A percentile compares a stretch with the other conserved stretches of the same genome.
Evolutionary conservation across 2,797 vertebrate genomes (phyloP).

Genomic region (Coregonus ussuriensis): DNA sequence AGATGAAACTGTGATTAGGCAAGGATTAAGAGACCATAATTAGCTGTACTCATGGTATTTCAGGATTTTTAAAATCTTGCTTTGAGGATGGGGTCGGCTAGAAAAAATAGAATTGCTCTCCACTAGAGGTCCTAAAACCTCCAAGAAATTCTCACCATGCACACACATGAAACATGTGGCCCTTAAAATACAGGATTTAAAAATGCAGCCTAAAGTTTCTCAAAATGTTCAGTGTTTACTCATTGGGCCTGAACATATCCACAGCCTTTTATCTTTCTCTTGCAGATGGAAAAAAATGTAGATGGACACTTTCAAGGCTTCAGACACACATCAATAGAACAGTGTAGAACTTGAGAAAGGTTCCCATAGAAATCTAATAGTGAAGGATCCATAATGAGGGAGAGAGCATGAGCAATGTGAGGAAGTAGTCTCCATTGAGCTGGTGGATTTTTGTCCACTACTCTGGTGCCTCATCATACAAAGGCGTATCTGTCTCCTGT

Average conservation of each 20-base stretch:
- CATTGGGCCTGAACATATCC: background rate
- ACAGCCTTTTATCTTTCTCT: background rate
- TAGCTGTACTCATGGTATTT: background rate
- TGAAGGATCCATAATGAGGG: slow-evolving; percentile 14
- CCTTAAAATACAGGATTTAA: background rate
- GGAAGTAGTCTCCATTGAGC: slow-evolving; percentile 41
- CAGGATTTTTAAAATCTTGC: background rate
- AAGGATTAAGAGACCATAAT: background rate
- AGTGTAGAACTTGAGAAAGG: background rate
- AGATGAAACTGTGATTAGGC: background rate
- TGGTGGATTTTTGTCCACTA: slow-evolving; percentile 31
- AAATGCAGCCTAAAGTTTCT: background rate
- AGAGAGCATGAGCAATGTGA: background rate
- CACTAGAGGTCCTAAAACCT: background rate
- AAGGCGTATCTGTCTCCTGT: slow-evolving; percentile 69
- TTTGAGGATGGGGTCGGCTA: background rate
- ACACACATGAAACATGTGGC: background rate
- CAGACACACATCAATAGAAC: background rate
- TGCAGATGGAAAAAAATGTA: background rate
- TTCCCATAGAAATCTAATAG: background rate
- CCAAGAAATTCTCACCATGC: background rate
- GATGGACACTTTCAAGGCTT: background rate
- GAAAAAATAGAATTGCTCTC: background rate
- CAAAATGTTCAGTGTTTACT: background rate
- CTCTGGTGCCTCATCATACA: slow-evolving; percentile 52